Evolutionary conservation across 2,888 invertebrate species (phyloP).

Genomic region (Choristoneura rosaceana): DNA sequence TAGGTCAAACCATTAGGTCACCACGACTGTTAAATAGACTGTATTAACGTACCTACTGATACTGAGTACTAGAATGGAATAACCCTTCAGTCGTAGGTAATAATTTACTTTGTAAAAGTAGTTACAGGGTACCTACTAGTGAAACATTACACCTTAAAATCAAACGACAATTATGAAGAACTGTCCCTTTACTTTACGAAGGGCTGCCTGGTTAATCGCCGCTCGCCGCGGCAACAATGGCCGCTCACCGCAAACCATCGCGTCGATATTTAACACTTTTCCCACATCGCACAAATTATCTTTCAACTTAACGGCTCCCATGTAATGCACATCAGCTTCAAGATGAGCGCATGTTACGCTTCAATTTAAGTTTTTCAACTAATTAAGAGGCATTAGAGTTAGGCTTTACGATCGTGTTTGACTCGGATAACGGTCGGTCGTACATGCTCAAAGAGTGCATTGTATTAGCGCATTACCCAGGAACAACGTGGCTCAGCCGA

Average conservation of each 20-base stretch:
- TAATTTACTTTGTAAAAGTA: neutral
- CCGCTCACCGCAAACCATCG: conserved; percentile 66
- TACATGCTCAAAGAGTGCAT: conserved; percentile 37
- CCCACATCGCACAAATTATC: conserved; percentile 65
- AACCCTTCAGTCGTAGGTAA: neutral
- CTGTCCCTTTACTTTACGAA: conserved; percentile 29
- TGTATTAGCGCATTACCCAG: conserved; percentile 48
- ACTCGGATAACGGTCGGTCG: conserved; percentile 41
- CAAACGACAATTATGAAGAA: neutral
- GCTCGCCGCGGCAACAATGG: conserved; percentile 50
- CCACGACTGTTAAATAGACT: neutral
- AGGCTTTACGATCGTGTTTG: conserved; percentile 25
- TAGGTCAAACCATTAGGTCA: too few relatives aligned
- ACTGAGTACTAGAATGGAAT: neutral
- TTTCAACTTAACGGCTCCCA: conserved; percentile 54
- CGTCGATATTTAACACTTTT: conserved; percentile 74
- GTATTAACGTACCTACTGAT: neutral
- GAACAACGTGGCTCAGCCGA: conserved; percentile 46
- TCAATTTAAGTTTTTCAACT: conserved; percentile 27
- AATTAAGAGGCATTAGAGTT: conserved; percentile 34
- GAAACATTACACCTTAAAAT: neutral
- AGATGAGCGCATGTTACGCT: conserved; percentile 52
- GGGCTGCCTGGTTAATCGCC: conserved; percentile 38
- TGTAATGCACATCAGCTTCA: conserved; percentile 50
- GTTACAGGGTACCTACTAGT: neutral